Evolutionary conservation across 2,797 vertebrate genomes (phyloP).

Genomic region (Gallirallus australis): DNA sequence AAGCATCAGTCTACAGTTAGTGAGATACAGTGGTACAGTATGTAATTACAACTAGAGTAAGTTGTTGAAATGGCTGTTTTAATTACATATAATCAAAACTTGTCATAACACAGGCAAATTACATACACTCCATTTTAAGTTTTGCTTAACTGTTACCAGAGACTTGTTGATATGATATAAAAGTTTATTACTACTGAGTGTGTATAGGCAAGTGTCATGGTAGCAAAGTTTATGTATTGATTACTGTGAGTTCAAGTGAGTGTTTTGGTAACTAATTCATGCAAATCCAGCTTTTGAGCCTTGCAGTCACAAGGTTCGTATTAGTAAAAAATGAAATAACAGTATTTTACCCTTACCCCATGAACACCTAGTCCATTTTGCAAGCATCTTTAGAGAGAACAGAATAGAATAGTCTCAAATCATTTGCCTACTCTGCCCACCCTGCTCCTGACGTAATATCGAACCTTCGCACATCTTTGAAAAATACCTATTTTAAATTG

Average conservation of each 20-base stretch:
- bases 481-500: conserved; percentile 57
- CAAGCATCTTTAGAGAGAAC: conserved; percentile 45
- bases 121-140: conserved; percentile 73
- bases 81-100: conserved; percentile 76
- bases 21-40: conserved; percentile 81
- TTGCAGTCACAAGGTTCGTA: conserved; percentile 45
- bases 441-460: conserved; percentile 37
- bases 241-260: conserved; percentile 70
- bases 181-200: conserved; percentile 73
- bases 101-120: conserved; percentile 73
- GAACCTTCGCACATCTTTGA: conserved; percentile 46
- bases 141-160: conserved; percentile 74
- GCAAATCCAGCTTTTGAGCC: conserved; percentile 66
- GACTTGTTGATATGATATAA: conserved; percentile 71
- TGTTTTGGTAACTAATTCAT: conserved; percentile 74
- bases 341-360: conserved; percentile 46
- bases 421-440: conserved; percentile 20
- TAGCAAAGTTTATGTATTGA: conserved; percentile 68
- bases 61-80: conserved; percentile 79
- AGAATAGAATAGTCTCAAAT: conserved; percentile 30
- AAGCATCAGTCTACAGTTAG: conserved; percentile 74
- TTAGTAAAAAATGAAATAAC: conserved; percentile 53
- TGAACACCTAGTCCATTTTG: conserved; percentile 31
- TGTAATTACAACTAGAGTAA: conserved; percentile 83
- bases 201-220: conserved; percentile 78